Percentiles rank a stretch among this genome's conserved stretches.
Conservation (phyloP, 2,888 invertebrate genomes). For the Dexiosoma caninum region DNA sequence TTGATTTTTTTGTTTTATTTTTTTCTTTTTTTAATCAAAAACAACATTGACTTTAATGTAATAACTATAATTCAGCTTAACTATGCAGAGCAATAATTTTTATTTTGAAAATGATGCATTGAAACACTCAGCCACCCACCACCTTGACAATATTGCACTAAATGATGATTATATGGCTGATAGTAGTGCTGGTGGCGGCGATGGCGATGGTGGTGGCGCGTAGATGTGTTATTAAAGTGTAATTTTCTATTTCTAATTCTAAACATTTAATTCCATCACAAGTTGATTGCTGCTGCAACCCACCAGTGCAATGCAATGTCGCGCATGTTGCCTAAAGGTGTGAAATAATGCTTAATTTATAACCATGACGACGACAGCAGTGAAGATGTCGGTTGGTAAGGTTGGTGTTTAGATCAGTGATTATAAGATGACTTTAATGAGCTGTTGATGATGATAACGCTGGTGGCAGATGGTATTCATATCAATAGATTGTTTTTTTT, state of each 20-base stretch:
- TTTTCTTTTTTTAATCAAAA: neutral
- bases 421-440: slow-evolving; percentile 31
- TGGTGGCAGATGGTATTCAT: neutral
- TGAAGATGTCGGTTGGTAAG: neutral
- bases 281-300: slow-evolving; percentile 34
- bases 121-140: slow-evolving; percentile 12
- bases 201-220: neutral
- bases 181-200: neutral
- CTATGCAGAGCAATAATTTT: neutral
- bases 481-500: neutral
- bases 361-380: neutral
- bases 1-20: neutral
- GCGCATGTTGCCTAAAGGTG: slow-evolving; percentile 45
- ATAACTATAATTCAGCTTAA: neutral
- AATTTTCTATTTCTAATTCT: slow-evolving; percentile 39
- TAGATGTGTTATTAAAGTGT: slow-evolving; percentile 28
- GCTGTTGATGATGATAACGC: slow-evolving; percentile 7
- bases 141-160: slow-evolving; percentile 7
- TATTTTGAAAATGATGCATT: slow-evolving; percentile 21
- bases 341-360: slow-evolving; percentile 51
- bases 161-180: neutral
- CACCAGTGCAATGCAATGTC: neutral
- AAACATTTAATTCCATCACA: slow-evolving; percentile 25
- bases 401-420: slow-evolving; percentile 17
- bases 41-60: slow-evolving; percentile 11